Percentiles rank a stretch among this genome's conserved stretches.
These are phyloP conservation scores for Muschampia plurimacula DNA, from an alignment of 2,888 invertebrate genomes.

Conservation along the genomic window DNA sequence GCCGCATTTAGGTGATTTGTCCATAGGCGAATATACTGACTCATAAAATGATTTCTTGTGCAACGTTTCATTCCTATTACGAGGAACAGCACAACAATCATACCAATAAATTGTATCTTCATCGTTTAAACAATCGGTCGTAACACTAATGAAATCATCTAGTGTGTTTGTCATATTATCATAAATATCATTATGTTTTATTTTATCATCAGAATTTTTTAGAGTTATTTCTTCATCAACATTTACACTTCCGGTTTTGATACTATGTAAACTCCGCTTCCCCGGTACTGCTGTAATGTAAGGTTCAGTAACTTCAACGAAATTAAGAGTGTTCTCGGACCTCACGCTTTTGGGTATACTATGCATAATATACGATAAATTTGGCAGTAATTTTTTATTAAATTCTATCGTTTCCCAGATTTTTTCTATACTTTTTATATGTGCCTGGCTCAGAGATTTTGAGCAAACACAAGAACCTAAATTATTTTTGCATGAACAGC, in stretches of 20 bases:
- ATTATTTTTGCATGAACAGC: slow-evolving; percentile 61
- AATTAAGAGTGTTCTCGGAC: slow-evolving; percentile 38
- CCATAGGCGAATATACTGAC: slow-evolving; percentile 54
- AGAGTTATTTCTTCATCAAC: slow-evolving; percentile 53
- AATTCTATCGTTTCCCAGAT: slow-evolving; percentile 57
- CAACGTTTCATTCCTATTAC: slow-evolving; percentile 40
- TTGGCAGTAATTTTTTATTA: slow-evolving; percentile 47
- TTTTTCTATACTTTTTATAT: slow-evolving; percentile 53
- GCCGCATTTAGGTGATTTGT: slow-evolving; percentile 41
- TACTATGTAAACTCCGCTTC: slow-evolving; percentile 16
- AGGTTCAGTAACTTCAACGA: slow-evolving; percentile 28
- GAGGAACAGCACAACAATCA: slow-evolving; percentile 37
- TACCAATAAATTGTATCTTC: slow-evolving; percentile 41
- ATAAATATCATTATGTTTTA: slow-evolving; percentile 45
- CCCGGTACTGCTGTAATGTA: slow-evolving; percentile 5
- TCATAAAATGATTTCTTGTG: slow-evolving; percentile 50
- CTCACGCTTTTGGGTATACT: slow-evolving; percentile 42
- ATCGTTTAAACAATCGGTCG: slow-evolving; percentile 40
- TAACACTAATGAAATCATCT: slow-evolving; percentile 48
- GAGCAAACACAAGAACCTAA: slow-evolving; percentile 61
- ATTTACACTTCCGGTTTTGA: slow-evolving; percentile 18
- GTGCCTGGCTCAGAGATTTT: slow-evolving; percentile 57
- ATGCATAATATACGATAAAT: slow-evolving; percentile 63
- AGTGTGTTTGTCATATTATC: slow-evolving; percentile 49
- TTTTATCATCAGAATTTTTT: slow-evolving; percentile 52